A percentile compares a stretch with the other conserved stretches of the same genome.
phyloP scores from a whole-genome alignment of 1,140 invertebrate genomes.

The Cyclina sinensis region DNA sequence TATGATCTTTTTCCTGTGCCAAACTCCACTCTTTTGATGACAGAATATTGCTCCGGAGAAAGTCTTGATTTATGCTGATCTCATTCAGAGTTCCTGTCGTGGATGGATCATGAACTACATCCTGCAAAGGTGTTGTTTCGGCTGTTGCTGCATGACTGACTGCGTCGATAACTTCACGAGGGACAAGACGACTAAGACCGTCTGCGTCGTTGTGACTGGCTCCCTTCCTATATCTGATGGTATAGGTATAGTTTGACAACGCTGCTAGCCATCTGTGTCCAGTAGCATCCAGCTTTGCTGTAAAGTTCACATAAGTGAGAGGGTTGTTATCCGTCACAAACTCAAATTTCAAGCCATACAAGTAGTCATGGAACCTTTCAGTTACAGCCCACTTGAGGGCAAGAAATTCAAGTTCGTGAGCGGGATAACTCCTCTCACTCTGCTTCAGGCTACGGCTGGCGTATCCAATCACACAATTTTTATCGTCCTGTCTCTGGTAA shows the following conservation, averaged over 20 bases:
- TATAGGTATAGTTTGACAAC: background rate
- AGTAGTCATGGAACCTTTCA: slow-evolving; percentile 60
- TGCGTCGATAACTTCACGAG: no score
- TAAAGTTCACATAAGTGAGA: background rate
- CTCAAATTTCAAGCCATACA: slow-evolving; percentile 44
- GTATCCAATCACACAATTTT: slow-evolving; percentile 40
- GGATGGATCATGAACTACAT: no score
- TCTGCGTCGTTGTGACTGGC: no score
- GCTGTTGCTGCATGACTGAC: no score
- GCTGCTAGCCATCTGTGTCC: background rate
- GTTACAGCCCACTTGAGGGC: slow-evolving; percentile 54
- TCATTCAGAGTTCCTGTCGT: no score
- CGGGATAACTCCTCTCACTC: slow-evolving; percentile 62
- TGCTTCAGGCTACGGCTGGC: slow-evolving; percentile 56
- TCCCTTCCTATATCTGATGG: background rate
- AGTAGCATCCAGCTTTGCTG: background rate
- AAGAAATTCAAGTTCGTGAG: slow-evolving; percentile 49
- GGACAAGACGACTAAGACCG: no score
- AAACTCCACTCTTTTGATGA: no score
- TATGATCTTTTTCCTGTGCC: no score
- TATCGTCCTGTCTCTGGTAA: slow-evolving; percentile 37
- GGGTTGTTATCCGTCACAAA: slow-evolving; percentile 38
- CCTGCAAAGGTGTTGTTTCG: no score
- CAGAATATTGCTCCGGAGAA: no score
- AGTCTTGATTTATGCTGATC: no score